phyloP scores from a whole-genome alignment of 1,140 invertebrate genomes.

The Papilio helenus region DNA sequence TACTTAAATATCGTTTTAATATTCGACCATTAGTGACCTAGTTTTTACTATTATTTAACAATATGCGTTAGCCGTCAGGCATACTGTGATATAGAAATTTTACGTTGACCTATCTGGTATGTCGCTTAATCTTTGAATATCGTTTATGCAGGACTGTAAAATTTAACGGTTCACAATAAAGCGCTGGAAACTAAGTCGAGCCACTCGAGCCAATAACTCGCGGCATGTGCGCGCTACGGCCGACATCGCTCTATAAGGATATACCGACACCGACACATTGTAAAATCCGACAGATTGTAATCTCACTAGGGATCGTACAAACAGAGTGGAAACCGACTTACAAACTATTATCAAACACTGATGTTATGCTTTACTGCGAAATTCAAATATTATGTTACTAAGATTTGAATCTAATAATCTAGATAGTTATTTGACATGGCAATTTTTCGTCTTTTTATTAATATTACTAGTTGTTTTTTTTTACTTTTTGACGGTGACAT shows the following conservation, averaged over 20 bases:
- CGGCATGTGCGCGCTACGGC: conserved; percentile 52
- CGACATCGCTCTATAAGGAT: conserved; percentile 45
- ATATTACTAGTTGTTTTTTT: not conserved
- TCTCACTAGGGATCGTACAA: not conserved
- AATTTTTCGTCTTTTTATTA: too few relatives aligned
- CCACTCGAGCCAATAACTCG: conserved; percentile 54
- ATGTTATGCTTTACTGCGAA: not conserved
- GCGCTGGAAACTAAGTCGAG: conserved; percentile 65
- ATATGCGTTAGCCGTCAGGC: not conserved
- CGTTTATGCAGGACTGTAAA: conserved; percentile 74
- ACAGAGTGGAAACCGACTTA: not conserved
- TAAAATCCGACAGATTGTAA: not conserved
- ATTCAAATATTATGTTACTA: too few relatives aligned
- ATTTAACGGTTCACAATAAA: conserved; percentile 77
- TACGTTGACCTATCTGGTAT: not conserved
- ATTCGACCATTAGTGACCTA: too few relatives aligned
- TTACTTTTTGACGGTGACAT: not conserved
- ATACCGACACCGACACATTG: conserved; percentile 30
- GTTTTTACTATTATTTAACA: too few relatives aligned
- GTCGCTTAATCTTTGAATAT: conserved; percentile 52
- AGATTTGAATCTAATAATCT: too few relatives aligned
- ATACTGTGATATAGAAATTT: not conserved
- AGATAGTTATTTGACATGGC: too few relatives aligned
- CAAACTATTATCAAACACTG: too few relatives aligned
- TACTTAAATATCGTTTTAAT: too few relatives aligned